These are phyloP conservation scores for Leptarthrus brevirostris DNA, from an alignment of 2,888 invertebrate species.

Conservation along the genomic window DNA sequence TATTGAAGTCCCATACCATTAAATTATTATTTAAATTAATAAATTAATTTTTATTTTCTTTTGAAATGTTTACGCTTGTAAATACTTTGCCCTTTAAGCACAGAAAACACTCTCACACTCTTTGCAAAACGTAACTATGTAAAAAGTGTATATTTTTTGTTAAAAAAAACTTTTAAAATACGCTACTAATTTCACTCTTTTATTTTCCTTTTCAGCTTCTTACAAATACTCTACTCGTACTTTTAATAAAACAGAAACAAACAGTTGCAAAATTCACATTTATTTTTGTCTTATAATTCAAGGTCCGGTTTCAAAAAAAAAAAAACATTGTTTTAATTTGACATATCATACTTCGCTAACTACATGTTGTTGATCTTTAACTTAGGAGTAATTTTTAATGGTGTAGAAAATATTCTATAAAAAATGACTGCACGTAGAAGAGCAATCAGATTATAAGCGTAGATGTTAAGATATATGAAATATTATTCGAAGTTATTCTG, in stretches of 20 bases:
- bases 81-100: too few species aligned
- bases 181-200: too few species aligned
- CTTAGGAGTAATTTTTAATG: neutral
- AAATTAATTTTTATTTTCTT: too few species aligned
- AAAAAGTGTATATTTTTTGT: too few species aligned
- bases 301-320: slow-evolving; percentile 22
- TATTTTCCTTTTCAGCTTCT: neutral
- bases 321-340: slow-evolving; percentile 24
- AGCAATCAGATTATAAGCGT: slow-evolving; percentile 5
- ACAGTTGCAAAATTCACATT: too few species aligned
- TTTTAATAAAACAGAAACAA: neutral
- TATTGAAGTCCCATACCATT: too few species aligned
- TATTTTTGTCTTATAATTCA: neutral
- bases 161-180: too few species aligned
- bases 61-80: too few species aligned
- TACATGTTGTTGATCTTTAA: neutral
- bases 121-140: too few species aligned
- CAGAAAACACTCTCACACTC: too few species aligned
- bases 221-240: neutral
- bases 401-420: too few species aligned
- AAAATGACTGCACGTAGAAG: slow-evolving; percentile 18
- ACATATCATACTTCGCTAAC: slow-evolving; percentile 33
- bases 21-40: too few species aligned
- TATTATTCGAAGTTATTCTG: neutral
- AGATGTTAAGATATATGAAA: slow-evolving; percentile 1